Conservation (phyloP, 1,140 invertebrate genomes). For the Heliconius eleuchia region DNA sequence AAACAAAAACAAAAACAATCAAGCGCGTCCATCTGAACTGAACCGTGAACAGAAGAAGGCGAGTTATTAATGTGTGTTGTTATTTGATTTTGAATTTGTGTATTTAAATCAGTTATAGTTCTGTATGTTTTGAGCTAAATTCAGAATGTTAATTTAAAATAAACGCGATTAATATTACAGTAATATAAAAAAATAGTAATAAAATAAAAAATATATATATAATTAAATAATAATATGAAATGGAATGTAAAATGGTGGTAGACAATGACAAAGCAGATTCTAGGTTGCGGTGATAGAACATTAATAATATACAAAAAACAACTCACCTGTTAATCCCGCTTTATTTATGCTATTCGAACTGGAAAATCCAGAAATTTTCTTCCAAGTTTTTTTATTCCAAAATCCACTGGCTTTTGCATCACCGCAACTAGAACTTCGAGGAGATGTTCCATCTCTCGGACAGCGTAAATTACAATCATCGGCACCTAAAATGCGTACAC, state of each 20-base stretch:
- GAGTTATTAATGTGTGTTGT: conserved; percentile 34
- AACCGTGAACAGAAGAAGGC: conserved; percentile 72
- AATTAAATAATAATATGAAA: conserved; percentile 13
- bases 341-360: conserved; percentile 85
- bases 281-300: neutral
- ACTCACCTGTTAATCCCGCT: conserved; percentile 83
- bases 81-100: neutral
- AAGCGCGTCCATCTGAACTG: conserved; percentile 77
- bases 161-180: conserved; percentile 2
- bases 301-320: neutral
- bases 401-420: conserved; percentile 82
- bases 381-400: conserved; percentile 89
- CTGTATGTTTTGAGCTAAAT: conserved; percentile 64
- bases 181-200: neutral
- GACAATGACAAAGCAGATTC: neutral
- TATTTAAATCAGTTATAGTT: neutral
- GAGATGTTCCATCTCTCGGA: conserved; percentile 61
- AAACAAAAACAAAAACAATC: conserved; percentile 76
- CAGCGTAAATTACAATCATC: conserved; percentile 68
- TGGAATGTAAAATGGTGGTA: neutral
- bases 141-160: conserved; percentile 47
- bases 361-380: conserved; percentile 87
- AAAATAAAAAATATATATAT: conserved; percentile 13
- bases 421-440: conserved; percentile 76
- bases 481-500: conserved; percentile 68